Conservation (phyloP, 2,888 invertebrate species). For the Chloroclysta siterata region DNA sequence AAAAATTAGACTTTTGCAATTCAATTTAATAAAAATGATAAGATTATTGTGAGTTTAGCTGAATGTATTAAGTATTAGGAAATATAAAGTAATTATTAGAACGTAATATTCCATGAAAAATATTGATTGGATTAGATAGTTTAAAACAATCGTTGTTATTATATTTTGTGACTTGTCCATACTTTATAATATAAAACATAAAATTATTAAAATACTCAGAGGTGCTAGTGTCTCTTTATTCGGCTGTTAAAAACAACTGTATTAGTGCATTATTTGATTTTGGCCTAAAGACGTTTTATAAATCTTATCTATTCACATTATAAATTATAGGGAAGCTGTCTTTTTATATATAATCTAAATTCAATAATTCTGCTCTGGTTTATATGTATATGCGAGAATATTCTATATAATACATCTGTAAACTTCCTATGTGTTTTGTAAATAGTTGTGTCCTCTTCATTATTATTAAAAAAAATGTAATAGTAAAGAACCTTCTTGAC, state of each 20-base stretch:
- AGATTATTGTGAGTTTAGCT: not conserved
- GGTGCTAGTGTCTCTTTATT: conserved; percentile 19
- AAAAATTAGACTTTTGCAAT: too few relatives aligned
- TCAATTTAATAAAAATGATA: too few relatives aligned
- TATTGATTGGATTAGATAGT: conserved; percentile 7
- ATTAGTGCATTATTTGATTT: conserved; percentile 9
- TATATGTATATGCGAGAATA: not conserved
- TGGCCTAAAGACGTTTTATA: conserved; percentile 19
- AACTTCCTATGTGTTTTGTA: not conserved
- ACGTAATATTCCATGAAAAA: conserved; percentile 14
- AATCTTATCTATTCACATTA: conserved; percentile 1
- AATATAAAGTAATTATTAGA: conserved; percentile 1
- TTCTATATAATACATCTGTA: not conserved
- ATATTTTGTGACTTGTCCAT: conserved; percentile 5
- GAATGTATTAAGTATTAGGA: not conserved
- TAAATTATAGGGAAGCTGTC: not conserved
- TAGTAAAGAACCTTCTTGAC: not conserved
- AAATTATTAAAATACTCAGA: conserved; percentile 6
- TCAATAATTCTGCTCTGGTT: not conserved
- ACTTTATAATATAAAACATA: not conserved
- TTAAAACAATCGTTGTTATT: not conserved
- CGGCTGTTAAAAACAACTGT: conserved; percentile 15
- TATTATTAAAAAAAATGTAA: not conserved
- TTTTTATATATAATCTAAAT: too few relatives aligned
- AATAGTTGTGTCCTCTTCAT: not conserved